Evolutionary conservation across 2,113 vertebrate genomes (phyloP), one percentile per base, ranked within the genome.

Genomic region (pig (Sus scrofa)): DNA sequence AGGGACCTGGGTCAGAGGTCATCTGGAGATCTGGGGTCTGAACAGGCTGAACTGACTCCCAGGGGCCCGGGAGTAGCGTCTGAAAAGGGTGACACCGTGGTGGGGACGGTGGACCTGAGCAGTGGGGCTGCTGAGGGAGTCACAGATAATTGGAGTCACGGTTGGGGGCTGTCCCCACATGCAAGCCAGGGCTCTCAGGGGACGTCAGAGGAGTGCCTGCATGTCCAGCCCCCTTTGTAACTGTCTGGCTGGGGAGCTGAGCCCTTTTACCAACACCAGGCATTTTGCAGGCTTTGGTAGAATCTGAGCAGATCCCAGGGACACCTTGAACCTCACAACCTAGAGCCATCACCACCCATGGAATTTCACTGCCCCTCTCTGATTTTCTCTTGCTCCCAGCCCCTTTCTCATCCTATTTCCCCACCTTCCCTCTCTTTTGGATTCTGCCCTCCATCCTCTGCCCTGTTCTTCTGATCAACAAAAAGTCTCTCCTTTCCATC

Each of bases 311-410:
- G 54, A 19, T 22, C 3, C 13, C 34, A 34, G 27, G 70, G 89
- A 58, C 39, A 32, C 32, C 58, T 26, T 13, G 22, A 9, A 20
- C 32, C 27, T 39, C 6, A 11, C 6, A 32, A 22, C 13, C 4
- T 63, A 24, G 54, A 27, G 20, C 44, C n/a, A 7, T 32, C 2
- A 1, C 34, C 67, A 6, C 32, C n/a, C 3, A 0, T 0, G 30
- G 1, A 54, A 12, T n/a, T 52, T 75, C 4, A 1, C 26, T 24
- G 6, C 39, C 30, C 77, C 24, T 10, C 2, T 65, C 32, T 15
- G 6, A 44, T 37, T 16, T 39, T 86, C 13, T 15, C 27, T 10
- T 24, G 34, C 5, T 2, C 50, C 34, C 30, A 4, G 30, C 5
- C 37, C 30, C 1, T n/a, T 32, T 15, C 58, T 81, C 6, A 0